Evolutionary conservation across 2,113 vertebrate species (phyloP).

Genomic region (Aphyosemion australe): DNA sequence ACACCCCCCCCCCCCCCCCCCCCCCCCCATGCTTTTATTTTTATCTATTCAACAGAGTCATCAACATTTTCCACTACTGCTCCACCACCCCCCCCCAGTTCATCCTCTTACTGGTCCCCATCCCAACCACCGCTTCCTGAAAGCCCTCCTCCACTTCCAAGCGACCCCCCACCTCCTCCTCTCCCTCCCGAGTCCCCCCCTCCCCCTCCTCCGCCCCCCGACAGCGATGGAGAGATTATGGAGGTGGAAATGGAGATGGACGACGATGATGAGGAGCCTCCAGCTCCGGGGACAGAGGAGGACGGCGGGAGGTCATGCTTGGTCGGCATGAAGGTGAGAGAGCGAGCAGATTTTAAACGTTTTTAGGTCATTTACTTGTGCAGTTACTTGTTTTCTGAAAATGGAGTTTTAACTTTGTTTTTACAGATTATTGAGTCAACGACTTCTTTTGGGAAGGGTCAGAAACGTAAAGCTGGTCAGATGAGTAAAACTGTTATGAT

Average conservation of each 20-base stretch:
- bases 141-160: slow-evolving; percentile 89
- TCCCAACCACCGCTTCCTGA: slow-evolving; percentile 80
- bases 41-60: slow-evolving; percentile 25
- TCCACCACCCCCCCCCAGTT: slow-evolving; percentile 61
- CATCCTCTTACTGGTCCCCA: slow-evolving; percentile 84
- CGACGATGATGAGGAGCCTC: slow-evolving; percentile 92
- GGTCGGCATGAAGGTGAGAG: slow-evolving; percentile 41
- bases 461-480: slow-evolving; percentile 87
- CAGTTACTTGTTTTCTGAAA: not conserved
- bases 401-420: not conserved
- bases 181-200: slow-evolving; percentile 81
- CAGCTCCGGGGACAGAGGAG: slow-evolving; percentile 94
- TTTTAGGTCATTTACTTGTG: not conserved
- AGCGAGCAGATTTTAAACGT: not conserved
- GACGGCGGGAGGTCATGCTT: slow-evolving; percentile 77
- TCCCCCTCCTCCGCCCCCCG: slow-evolving; percentile 83
- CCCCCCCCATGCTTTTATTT: not conserved
- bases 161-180: slow-evolving; percentile 82
- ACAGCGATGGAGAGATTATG: slow-evolving; percentile 90
- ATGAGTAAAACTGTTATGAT: slow-evolving; percentile 87
- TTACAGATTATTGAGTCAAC: slow-evolving; percentile 68
- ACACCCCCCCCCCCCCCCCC: no score
- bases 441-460: slow-evolving; percentile 72
- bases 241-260: slow-evolving; percentile 99
- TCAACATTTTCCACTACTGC: slow-evolving; percentile 11